Evolutionary conservation across 2,113 vertebrate species (phyloP).

Genomic region (Microcebus jonahi): DNA sequence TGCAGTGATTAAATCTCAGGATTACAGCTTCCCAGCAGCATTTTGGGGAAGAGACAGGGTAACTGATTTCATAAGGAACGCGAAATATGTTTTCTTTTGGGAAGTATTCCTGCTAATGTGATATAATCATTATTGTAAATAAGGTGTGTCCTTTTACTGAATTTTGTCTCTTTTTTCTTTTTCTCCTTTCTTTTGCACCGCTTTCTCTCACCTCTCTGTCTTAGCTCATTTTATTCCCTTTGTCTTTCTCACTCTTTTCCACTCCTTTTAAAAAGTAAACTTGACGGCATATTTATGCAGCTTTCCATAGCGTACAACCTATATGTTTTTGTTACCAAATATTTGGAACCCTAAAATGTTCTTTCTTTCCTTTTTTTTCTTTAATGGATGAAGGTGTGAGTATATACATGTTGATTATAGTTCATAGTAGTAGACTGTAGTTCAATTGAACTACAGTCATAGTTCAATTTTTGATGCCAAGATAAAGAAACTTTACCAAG

Average conservation of each 20-base stretch:
- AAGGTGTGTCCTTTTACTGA: neutral
- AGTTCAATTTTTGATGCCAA: constrained; percentile 7
- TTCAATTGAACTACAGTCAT: neutral
- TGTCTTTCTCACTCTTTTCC: neutral
- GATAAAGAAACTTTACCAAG: constrained; percentile 9
- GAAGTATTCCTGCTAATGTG: neutral
- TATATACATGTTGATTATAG: neutral
- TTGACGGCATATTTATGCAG: neutral
- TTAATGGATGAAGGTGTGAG: neutral
- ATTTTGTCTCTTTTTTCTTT: neutral
- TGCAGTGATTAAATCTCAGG: neutral
- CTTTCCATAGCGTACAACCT: neutral
- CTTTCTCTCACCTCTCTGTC: neutral
- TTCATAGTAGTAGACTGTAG: too few species aligned
- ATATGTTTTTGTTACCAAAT: neutral
- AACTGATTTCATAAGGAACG: neutral
- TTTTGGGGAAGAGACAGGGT: neutral
- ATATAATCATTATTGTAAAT: neutral
- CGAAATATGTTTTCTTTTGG: neutral
- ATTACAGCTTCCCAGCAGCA: neutral
- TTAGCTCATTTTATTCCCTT: neutral
- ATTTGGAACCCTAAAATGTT: neutral
- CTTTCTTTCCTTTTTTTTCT: neutral
- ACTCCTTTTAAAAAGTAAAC: neutral
- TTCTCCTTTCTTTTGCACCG: neutral